phyloP scores from a whole-genome alignment of 2,888 invertebrate genomes.

The Drosophila cognata region DNA sequence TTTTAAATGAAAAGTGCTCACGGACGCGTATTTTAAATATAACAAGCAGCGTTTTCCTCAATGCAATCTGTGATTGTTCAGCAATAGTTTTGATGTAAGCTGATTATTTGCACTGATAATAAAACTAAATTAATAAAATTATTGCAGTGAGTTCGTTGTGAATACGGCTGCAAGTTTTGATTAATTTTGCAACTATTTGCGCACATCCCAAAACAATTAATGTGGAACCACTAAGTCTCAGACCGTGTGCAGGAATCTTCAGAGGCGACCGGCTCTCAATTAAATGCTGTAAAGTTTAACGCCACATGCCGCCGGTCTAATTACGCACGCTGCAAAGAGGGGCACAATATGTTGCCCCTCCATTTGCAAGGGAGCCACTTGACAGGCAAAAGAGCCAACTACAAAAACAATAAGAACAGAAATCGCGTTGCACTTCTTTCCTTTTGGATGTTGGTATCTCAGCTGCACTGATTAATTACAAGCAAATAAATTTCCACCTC shows the following conservation, averaged over 20 bases:
- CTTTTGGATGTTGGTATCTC: slow-evolving; percentile 11
- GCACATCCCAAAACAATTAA: slow-evolving; percentile 32
- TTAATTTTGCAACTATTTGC: slow-evolving; percentile 45
- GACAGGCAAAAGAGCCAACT: slow-evolving; percentile 23
- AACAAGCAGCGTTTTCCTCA: slow-evolving; percentile 13
- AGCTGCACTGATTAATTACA: slow-evolving; percentile 66
- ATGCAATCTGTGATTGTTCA: slow-evolving; percentile 29
- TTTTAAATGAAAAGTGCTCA: slow-evolving; percentile 49
- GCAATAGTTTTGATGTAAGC: slow-evolving; percentile 58
- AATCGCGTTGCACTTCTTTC: slow-evolving; percentile 21
- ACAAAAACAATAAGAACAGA: slow-evolving; percentile 29
- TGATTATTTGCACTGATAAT: slow-evolving; percentile 61
- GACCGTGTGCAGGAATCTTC: slow-evolving; percentile 4
- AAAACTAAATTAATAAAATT: slow-evolving; percentile 27
- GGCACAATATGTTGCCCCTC: slow-evolving; percentile 18
- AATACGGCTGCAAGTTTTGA: slow-evolving; percentile 37
- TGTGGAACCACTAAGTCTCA: slow-evolving; percentile 8
- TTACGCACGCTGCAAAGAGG: slow-evolving; percentile 29
- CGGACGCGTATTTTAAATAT: slow-evolving; percentile 27
- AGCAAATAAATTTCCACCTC: slow-evolving; percentile 67
- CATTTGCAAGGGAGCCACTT: slow-evolving; percentile 40
- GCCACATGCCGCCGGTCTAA: slow-evolving; percentile 61
- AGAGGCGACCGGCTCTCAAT: slow-evolving; percentile 81
- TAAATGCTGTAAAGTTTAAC: slow-evolving; percentile 82
- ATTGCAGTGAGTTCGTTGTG: slow-evolving; percentile 19